Evolutionary conservation across 1,140 invertebrate genomes (phyloP).

Genomic region (Pararge aegeria): DNA sequence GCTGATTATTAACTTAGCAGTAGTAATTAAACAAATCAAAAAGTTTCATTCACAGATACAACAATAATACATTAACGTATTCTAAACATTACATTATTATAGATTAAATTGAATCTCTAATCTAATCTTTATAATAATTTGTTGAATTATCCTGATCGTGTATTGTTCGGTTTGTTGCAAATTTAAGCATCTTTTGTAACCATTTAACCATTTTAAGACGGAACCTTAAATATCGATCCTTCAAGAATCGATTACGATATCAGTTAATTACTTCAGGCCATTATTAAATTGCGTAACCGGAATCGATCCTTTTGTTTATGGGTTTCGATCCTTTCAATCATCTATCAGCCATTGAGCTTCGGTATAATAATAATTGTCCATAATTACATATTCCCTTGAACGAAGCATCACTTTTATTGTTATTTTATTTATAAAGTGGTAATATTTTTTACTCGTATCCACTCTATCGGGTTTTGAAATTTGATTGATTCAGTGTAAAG

Average conservation of each 20-base stretch:
- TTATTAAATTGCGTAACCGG: constrained; percentile 75
- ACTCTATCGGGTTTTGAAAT: constrained; percentile 74
- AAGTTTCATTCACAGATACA: too few species aligned
- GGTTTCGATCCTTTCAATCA: constrained; percentile 77
- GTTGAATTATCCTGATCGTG: too few species aligned
- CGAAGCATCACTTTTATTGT: constrained; percentile 77
- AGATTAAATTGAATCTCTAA: too few species aligned
- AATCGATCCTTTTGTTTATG: constrained; percentile 78
- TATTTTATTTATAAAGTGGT: constrained; percentile 80
- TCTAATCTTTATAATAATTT: too few species aligned
- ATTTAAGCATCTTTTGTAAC: background rate
- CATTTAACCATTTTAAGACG: background rate
- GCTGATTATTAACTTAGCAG: too few species aligned
- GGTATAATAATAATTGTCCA: constrained; percentile 79
- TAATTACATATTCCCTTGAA: constrained; percentile 78
- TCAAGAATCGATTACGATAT: constrained; percentile 56
- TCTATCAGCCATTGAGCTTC: constrained; percentile 75
- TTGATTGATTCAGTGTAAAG: constrained; percentile 77
- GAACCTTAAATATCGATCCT: constrained; percentile 26
- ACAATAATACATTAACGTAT: too few species aligned
- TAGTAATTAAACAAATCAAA: too few species aligned
- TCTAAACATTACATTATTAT: too few species aligned
- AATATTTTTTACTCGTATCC: constrained; percentile 71
- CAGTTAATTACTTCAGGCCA: constrained; percentile 67
- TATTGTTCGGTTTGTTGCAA: background rate